Conservation (phyloP, 2,113 vertebrate species). For the Ceyx margarethae region DNA sequence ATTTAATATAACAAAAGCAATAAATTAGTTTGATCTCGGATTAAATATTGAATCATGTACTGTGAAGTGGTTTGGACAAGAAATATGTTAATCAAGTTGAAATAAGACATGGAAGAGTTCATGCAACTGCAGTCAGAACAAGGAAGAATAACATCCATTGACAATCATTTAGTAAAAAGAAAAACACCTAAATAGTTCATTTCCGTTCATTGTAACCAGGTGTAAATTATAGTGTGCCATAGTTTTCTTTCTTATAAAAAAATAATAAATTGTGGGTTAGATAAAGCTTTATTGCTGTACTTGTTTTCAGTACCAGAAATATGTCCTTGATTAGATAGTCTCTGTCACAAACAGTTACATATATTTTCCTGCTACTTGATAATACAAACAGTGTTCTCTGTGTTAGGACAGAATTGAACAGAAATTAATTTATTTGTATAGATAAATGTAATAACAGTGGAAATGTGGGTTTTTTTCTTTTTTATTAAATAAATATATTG, state of each 20-base stretch:
- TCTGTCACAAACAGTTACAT: background rate
- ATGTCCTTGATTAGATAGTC: background rate
- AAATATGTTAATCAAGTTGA: background rate
- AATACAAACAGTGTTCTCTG: background rate
- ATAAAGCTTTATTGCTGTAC: background rate
- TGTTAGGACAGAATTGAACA: background rate
- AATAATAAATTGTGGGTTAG: background rate
- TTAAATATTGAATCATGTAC: background rate
- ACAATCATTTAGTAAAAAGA: background rate
- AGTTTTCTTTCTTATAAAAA: background rate
- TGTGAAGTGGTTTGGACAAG: background rate
- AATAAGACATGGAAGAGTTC: background rate
- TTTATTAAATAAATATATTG: background rate
- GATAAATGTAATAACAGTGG: background rate
- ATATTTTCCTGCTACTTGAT: background rate
- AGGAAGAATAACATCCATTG: background rate
- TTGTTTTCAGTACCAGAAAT: conserved; percentile 3
- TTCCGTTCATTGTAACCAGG: background rate
- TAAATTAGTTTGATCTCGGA: background rate
- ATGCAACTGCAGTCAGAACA: background rate
- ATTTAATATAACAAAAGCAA: background rate
- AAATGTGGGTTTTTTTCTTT: background rate
- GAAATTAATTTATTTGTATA: background rate
- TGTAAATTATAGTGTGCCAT: background rate
- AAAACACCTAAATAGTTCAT: background rate